Evolutionary conservation across 2,113 vertebrate species (phyloP).

Genomic region (Tenebrosternarchus preto): DNA sequence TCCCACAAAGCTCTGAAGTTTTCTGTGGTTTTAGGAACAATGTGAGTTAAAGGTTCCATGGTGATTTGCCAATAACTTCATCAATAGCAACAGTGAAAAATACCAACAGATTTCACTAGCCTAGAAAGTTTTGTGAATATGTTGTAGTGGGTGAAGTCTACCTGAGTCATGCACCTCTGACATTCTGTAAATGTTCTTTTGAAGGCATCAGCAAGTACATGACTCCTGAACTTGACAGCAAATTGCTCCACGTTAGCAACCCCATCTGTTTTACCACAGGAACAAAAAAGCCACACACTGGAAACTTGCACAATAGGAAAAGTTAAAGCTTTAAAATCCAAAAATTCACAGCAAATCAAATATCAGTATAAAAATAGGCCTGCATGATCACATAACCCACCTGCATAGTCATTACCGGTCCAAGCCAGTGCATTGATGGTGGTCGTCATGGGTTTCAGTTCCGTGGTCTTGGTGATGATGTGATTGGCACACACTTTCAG

Average conservation of each 20-base stretch:
- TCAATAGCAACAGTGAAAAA: constrained; percentile 82
- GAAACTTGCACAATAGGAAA: neutral
- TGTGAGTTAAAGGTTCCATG: constrained; percentile 86
- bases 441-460: constrained; percentile 86
- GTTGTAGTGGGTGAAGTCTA: constrained; percentile 68
- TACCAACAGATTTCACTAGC: constrained; percentile 83
- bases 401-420: constrained; percentile 92
- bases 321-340: too few relatives aligned
- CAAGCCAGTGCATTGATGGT: constrained; percentile 88
- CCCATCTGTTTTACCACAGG: constrained; percentile 74
- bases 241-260: constrained; percentile 88
- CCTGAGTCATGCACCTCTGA: constrained; percentile 76
- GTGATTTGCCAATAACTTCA: constrained; percentile 82
- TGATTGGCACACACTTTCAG: constrained; percentile 97
- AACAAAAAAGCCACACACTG: neutral
- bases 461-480: constrained; percentile 84
- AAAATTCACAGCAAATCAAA: too few relatives aligned
- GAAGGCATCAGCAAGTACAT: constrained; percentile 87
- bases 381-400: constrained; percentile 40
- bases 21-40: constrained; percentile 91
- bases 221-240: constrained; percentile 91
- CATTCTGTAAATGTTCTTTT: constrained; percentile 87
- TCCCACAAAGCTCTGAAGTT: constrained; percentile 91
- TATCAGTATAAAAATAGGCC: too few relatives aligned
- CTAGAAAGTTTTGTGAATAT: constrained; percentile 78